Evolutionary conservation across 2,797 vertebrate genomes (phyloP).

Genomic region (Arremon aurantiirostris): DNA sequence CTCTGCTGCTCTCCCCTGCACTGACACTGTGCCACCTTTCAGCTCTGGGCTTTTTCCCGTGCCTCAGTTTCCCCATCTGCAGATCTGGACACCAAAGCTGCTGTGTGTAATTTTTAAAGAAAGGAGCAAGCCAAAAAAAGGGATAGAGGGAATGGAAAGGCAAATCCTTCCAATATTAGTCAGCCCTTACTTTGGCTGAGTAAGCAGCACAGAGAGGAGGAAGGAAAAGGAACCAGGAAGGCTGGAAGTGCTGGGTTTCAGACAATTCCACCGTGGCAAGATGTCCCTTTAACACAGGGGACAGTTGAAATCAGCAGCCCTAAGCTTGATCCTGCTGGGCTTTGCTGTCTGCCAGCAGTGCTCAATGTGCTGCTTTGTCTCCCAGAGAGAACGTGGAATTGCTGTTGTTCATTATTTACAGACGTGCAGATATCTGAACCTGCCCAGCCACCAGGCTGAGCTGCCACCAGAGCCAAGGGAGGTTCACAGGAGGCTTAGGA

Average conservation of each 20-base stretch:
- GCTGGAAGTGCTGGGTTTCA: not conserved
- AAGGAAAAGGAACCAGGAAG: not conserved
- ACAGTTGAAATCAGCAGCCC: constrained; percentile 13
- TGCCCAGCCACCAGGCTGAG: constrained; percentile 17
- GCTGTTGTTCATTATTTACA: constrained; percentile 59
- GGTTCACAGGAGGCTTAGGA: constrained; percentile 48
- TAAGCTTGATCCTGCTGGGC: constrained; percentile 16
- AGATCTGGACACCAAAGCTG: not conserved
- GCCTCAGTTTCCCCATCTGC: constrained; percentile 14
- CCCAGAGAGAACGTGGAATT: constrained; percentile 12
- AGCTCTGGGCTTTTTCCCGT: not conserved
- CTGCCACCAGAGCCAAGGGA: constrained; percentile 23
- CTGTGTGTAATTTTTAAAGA: not conserved
- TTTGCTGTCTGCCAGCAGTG: constrained; percentile 50
- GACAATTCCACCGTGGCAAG: not conserved
- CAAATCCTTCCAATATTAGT: not conserved
- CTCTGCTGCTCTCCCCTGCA: not conserved
- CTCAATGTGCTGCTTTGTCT: constrained; percentile 59
- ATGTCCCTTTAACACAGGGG: not conserved
- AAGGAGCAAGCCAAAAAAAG: not conserved
- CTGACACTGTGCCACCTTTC: not conserved
- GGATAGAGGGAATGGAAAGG: not conserved
- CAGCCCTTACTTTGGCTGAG: not conserved
- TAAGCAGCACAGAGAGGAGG: not conserved
- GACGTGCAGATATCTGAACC: constrained; percentile 57